A percentile compares a stretch with the other conserved stretches of the same genome.
Evolutionary conservation across 2,797 vertebrate genomes (phyloP).

Genomic region (Rhabdophis nuchalis): DNA sequence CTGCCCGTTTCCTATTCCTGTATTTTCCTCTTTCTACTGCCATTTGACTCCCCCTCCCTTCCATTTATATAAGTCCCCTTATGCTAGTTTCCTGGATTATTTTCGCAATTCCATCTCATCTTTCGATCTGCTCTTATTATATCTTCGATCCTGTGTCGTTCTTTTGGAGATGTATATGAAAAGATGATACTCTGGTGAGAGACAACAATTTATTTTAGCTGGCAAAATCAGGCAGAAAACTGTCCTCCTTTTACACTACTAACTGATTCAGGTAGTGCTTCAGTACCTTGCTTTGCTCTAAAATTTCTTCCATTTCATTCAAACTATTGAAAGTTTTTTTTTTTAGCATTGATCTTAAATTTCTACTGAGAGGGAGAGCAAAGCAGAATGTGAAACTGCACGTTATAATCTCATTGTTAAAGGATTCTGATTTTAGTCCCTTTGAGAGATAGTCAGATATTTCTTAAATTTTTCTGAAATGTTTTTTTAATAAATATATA

Average conservation of each 20-base stretch:
- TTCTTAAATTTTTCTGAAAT: neutral
- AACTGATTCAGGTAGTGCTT: neutral
- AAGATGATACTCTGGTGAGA: neutral
- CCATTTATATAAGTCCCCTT: constrained; percentile 3
- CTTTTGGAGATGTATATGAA: neutral
- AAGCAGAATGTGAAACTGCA: neutral
- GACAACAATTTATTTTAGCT: neutral
- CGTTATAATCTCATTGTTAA: neutral
- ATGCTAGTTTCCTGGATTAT: constrained; percentile 24
- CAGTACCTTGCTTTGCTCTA: neutral
- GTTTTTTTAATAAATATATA: neutral
- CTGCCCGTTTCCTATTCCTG: neutral
- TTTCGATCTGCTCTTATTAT: constrained; percentile 23
- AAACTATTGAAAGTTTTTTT: neutral
- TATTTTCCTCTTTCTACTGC: constrained; percentile 19
- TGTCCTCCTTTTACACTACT: neutral
- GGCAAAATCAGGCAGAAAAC: neutral
- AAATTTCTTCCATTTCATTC: neutral
- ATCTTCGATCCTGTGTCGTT: constrained; percentile 39
- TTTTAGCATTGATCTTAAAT: neutral
- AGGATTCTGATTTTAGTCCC: neutral
- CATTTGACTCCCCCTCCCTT: constrained; percentile 32
- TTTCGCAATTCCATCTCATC: constrained; percentile 42
- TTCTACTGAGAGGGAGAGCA: neutral
- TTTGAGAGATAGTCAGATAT: neutral